These are phyloP conservation scores for Drosophila littoralis DNA, from an alignment of 1,140 invertebrate species.

Conservation along the genomic window DNA sequence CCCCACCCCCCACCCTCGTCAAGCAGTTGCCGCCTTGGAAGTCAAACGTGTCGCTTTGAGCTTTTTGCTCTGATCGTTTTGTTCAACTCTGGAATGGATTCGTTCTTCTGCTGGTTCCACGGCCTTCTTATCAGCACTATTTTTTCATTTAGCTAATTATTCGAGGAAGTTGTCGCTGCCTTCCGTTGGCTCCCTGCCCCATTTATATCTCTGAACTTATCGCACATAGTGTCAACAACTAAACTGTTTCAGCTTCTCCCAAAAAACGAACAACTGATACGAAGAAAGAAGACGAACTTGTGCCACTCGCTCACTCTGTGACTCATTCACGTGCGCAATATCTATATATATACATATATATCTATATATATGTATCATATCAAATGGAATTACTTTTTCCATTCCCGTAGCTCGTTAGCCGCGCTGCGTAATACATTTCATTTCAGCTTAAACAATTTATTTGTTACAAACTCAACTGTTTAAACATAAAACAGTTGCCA, in stretches of 20 bases:
- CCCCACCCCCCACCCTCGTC: background rate
- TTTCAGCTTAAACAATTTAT: slow-evolving; percentile 31
- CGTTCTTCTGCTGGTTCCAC: slow-evolving; percentile 1
- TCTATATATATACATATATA: background rate
- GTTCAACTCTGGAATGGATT: slow-evolving; percentile 13
- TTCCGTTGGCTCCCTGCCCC: background rate
- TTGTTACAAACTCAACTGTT: slow-evolving; percentile 54
- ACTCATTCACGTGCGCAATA: background rate
- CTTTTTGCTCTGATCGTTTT: slow-evolving; percentile 34
- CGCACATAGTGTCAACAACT: slow-evolving; percentile 48
- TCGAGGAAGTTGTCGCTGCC: slow-evolving; percentile 59
- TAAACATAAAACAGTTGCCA: slow-evolving; percentile 58
- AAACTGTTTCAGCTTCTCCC: slow-evolving; percentile 13
- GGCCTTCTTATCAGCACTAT: slow-evolving; percentile 52
- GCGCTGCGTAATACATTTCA: slow-evolving; percentile 1
- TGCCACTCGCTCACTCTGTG: background rate
- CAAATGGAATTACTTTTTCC: background rate
- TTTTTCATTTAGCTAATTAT: slow-evolving; percentile 72
- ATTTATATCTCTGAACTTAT: slow-evolving; percentile 40
- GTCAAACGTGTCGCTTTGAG: slow-evolving; percentile 38
- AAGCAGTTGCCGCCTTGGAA: slow-evolving; percentile 1
- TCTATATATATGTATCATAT: background rate
- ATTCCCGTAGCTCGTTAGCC: background rate
- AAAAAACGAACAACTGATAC: background rate
- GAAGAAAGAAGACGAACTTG: background rate